These are phyloP conservation scores for Escarpia spicata DNA, from an alignment of 2,888 invertebrate species.

Conservation along the genomic window DNA sequence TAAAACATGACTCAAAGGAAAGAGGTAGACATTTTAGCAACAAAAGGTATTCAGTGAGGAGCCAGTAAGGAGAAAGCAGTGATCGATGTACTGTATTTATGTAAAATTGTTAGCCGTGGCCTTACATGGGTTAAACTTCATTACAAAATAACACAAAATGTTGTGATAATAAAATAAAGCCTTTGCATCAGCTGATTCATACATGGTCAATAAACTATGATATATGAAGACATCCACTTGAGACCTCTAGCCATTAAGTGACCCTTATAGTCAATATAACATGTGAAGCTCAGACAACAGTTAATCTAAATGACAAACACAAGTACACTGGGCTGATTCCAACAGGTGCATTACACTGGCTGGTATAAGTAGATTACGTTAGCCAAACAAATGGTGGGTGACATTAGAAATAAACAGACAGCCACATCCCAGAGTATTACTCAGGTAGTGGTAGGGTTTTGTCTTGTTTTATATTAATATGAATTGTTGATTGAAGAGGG, in stretches of 20 bases:
- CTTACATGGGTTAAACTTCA: neutral
- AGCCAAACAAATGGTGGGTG: neutral
- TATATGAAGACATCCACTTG: neutral
- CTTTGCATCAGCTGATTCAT: neutral
- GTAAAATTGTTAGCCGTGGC: neutral
- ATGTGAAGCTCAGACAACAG: neutral
- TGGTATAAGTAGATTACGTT: neutral
- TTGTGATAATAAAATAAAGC: neutral
- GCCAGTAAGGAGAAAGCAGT: neutral
- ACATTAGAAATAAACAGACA: neutral
- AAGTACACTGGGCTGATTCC: neutral
- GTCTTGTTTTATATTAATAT: neutral
- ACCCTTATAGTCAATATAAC: neutral
- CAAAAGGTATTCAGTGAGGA: neutral
- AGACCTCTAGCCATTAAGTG: neutral
- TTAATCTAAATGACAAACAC: constrained; percentile 16
- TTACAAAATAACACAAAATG: neutral
- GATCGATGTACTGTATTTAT: neutral
- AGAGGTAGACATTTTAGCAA: neutral
- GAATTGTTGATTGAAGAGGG: neutral
- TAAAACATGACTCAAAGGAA: neutral
- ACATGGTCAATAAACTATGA: neutral
- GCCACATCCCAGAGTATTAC: neutral
- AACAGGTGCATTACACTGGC: neutral
- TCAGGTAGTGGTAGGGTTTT: neutral